Base-by-base conservation (phyloP, 1,140 invertebrate species). In the Drosophila lacertosa region DNA sequence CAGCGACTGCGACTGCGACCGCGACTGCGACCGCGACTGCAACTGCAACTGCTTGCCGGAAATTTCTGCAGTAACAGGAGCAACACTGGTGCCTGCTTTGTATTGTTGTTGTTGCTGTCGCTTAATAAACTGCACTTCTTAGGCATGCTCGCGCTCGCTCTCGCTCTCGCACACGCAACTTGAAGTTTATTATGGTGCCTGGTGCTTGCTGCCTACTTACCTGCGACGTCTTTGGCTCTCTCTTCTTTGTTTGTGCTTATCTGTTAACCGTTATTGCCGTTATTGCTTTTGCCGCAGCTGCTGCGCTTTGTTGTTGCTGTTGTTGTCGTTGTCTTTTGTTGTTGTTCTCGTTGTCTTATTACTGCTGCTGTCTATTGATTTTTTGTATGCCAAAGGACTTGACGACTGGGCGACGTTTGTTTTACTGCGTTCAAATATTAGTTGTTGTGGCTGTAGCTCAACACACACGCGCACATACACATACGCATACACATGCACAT, bases 51-150 rank as follows among this genome's bases (percentile, higher is more conserved):
- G 10, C 7, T 51, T 44, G 64, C 62, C 62, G 53, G 62, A 57
- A 65, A 65, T n/a, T 40, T 57, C 26, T 16, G 42, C 62, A 47
- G 18, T 50, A 58, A 58, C 32, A 48, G 35, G 15, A 40, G 53
- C 44, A 66, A 29, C 35, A 62, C 33, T 35, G 29, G 33, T 20
- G 29, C 33, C 20, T 24, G 35, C 18, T 44, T 29, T 24, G 16
- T 48, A 18, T 40, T 44, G 37, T 29, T 63, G 29, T 32, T 48
- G 60, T 10, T 58, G 51, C 18, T 50, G 45, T 39, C 26, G 29
- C 26, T 44, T 67, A 66, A 71, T 71, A 66, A 71, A 71, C 44
- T 71, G 68, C 68, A 71, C 67, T 70, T 70, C 50, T 50, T 20
- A 26, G 35, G 11, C 51, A 33, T 26, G 15, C 58, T 10, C 50